Percentiles rank a stretch among this genome's conserved stretches.
Evolutionary conservation across 1,140 invertebrate genomes (phyloP).

Genomic region (Pectinophora gossypiella): DNA sequence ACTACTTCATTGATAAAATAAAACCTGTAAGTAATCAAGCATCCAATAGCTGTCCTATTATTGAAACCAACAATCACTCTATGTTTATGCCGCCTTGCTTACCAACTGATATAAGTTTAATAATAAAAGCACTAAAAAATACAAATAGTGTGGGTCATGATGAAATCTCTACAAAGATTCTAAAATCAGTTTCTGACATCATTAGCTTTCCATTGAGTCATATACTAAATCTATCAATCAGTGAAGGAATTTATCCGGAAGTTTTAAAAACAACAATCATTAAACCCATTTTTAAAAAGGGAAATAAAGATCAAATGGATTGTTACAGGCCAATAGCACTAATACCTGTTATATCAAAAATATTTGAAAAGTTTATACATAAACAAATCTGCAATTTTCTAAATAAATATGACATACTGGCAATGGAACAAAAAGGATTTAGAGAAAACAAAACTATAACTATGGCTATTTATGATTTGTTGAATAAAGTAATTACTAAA

Average conservation of each 20-base stretch:
- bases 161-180: constrained; percentile 6
- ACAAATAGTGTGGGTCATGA: constrained; percentile 5
- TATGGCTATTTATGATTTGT: constrained; percentile 5
- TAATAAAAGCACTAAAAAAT: constrained; percentile 9
- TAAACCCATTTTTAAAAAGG: constrained; percentile 3
- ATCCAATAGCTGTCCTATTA: neutral
- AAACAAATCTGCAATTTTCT: neutral
- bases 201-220: constrained; percentile 1
- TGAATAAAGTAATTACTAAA: constrained; percentile 8
- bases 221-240: constrained; percentile 7
- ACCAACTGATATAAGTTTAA: neutral
- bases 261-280: neutral
- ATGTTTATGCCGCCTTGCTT: constrained; percentile 4
- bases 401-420: neutral
- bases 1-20: constrained; percentile 6
- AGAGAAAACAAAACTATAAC: constrained; percentile 4
- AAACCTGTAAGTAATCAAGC: neutral
- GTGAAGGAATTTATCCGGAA: constrained; percentile 2
- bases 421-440: constrained; percentile 6
- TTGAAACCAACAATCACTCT: neutral
- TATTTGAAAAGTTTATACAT: constrained; percentile 5
- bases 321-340: constrained; percentile 7
- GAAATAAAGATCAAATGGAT: neutral
- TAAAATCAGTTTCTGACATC: constrained; percentile 11
- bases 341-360: constrained; percentile 1